Percentiles rank a stretch among this genome's conserved stretches.
Evolutionary conservation across 2,797 vertebrate species (phyloP).

Genomic region (Pogoniulus pusillus): DNA sequence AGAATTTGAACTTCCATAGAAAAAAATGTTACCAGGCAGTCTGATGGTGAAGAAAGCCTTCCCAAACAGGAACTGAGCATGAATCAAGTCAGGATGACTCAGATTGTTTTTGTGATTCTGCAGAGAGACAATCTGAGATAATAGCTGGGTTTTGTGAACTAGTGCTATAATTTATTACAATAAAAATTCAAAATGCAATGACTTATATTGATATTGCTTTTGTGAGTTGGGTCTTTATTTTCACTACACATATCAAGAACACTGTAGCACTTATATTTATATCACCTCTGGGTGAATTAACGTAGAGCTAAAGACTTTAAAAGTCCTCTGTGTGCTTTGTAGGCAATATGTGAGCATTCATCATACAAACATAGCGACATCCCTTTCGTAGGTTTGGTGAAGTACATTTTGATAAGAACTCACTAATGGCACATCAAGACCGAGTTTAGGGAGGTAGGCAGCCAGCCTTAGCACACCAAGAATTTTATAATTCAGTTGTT

Average conservation of each 20-base stretch:
- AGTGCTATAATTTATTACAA: constrained; percentile 45
- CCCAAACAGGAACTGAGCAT: constrained; percentile 57
- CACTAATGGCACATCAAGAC: not conserved
- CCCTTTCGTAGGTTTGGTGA: not conserved
- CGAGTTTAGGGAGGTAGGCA: not conserved
- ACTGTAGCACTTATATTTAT: not conserved
- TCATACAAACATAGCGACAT: not conserved
- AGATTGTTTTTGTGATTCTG: constrained; percentile 61
- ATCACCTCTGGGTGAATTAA: not conserved
- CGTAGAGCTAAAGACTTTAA: not conserved
- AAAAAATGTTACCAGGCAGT: not conserved
- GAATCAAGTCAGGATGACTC: constrained; percentile 51
- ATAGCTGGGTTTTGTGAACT: constrained; percentile 51
- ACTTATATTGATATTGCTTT: not conserved
- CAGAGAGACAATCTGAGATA: constrained; percentile 59
- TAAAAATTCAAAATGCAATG: constrained; percentile 32
- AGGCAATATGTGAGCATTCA: not conserved
- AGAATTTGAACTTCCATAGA: not conserved
- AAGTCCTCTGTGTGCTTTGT: not conserved
- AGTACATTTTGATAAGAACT: not conserved
- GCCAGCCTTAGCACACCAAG: not conserved
- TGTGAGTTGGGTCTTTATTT: not conserved
- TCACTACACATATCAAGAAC: not conserved
- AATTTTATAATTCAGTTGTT: not conserved
- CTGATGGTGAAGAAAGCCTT: constrained; percentile 26